Conservation (phyloP, 1,140 invertebrate genomes). For the Drosophila tani region DNA sequence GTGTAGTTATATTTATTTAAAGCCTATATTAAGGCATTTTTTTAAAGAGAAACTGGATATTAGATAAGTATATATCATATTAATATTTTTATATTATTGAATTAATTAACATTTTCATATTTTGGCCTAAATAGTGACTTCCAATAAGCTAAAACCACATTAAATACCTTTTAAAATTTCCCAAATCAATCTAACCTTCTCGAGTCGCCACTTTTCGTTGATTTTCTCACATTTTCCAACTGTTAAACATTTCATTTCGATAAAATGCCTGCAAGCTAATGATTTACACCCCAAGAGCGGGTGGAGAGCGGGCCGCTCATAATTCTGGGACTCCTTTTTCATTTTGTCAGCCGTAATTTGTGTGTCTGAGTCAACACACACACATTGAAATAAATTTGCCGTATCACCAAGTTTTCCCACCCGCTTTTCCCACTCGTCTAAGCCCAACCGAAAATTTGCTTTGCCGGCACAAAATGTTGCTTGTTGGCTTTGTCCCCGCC, state of each 20-base stretch:
- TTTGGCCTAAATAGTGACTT: background rate
- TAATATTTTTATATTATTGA: no score
- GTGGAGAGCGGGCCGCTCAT: slow-evolving; percentile 2
- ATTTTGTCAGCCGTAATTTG: slow-evolving; percentile 48
- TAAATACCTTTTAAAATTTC: background rate
- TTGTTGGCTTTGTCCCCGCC: slow-evolving; percentile 27
- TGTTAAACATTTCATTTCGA: slow-evolving; percentile 8
- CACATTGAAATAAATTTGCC: slow-evolving; percentile 53
- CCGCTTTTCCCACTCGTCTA: background rate
- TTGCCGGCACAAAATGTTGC: slow-evolving; percentile 57
- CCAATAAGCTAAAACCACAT: no score
- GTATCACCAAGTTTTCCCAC: slow-evolving; percentile 39
- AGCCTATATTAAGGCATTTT: no score
- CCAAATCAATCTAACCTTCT: background rate
- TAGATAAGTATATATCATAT: no score
- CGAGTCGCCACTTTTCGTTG: background rate
- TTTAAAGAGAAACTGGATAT: no score
- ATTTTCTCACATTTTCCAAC: slow-evolving; percentile 8
- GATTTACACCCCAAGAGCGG: slow-evolving; percentile 5
- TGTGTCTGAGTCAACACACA: slow-evolving; percentile 25
- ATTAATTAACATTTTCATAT: background rate
- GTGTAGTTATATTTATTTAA: no score
- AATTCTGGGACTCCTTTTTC: slow-evolving; percentile 56
- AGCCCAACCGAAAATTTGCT: slow-evolving; percentile 41
- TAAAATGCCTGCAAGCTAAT: slow-evolving; percentile 17